phyloP scores from a whole-genome alignment of 2,888 invertebrate species.

The Laothoe populi region DNA sequence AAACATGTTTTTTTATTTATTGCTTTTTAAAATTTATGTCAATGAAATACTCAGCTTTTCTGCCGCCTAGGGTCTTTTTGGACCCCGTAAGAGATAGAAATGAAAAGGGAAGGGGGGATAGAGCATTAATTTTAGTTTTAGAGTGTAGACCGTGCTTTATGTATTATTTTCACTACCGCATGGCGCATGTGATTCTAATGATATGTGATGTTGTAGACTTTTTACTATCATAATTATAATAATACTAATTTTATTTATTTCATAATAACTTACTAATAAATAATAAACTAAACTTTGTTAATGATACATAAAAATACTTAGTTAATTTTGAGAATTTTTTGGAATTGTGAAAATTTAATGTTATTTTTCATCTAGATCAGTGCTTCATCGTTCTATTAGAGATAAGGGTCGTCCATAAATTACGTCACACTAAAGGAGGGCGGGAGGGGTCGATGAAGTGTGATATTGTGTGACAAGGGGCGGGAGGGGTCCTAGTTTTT shows the following conservation, averaged over 20 bases:
- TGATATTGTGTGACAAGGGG: too few species aligned
- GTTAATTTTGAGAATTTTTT: too few species aligned
- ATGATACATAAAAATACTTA: not conserved
- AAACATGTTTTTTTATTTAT: not conserved
- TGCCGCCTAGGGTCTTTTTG: not conserved
- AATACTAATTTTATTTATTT: constrained; percentile 11
- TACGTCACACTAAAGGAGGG: too few species aligned
- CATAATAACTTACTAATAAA: not conserved
- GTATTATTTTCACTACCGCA: not conserved
- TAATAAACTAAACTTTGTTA: not conserved
- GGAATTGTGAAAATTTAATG: too few species aligned
- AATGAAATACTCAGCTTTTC: not conserved
- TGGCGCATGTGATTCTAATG: not conserved
- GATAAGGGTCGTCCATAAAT: too few species aligned
- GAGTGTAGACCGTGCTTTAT: not conserved
- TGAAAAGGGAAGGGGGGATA: not conserved
- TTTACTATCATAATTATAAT: not conserved
- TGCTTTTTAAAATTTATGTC: not conserved
- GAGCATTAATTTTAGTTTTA: not conserved
- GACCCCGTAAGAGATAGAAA: not conserved
- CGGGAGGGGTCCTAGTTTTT: too few species aligned
- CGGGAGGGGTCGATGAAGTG: too few species aligned
- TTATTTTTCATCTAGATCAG: too few species aligned
- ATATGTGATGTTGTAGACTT: not conserved
- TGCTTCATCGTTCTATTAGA: too few species aligned